phyloP scores from a whole-genome alignment of 2,888 invertebrate species.

The Seira ritae region DNA sequence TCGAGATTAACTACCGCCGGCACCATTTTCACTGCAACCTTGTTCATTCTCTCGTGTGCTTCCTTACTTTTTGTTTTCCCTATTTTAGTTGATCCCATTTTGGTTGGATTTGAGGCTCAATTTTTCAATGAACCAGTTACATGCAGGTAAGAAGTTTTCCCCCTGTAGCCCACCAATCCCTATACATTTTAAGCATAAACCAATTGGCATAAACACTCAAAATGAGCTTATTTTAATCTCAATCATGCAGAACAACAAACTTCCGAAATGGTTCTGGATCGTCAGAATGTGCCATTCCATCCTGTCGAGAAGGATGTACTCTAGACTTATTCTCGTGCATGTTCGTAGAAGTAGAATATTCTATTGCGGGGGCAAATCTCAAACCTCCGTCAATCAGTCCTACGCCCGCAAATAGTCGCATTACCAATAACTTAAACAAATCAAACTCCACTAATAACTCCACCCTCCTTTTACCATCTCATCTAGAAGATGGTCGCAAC shows the following conservation, averaged over 20 bases:
- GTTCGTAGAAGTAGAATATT: conserved; percentile 82
- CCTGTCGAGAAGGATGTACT: conserved; percentile 88
- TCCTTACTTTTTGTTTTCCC: conserved; percentile 85
- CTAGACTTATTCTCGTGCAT: conserved; percentile 85
- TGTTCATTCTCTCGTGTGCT: conserved; percentile 84
- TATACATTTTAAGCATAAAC: background rate
- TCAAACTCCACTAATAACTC: conserved; percentile 1
- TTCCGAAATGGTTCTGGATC: conserved; percentile 78
- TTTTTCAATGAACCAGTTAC: conserved; percentile 65
- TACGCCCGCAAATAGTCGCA: background rate
- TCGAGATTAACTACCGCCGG: conserved; percentile 84
- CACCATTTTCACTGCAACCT: conserved; percentile 83
- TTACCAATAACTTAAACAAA: background rate
- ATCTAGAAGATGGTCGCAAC: background rate
- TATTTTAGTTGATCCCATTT: conserved; percentile 81
- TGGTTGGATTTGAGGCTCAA: conserved; percentile 70
- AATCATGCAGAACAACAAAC: conserved; percentile 63
- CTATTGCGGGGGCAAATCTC: conserved; percentile 4
- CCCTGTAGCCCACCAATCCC: background rate
- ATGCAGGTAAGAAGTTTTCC: conserved; percentile 65
- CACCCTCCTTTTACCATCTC: background rate
- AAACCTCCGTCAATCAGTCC: background rate
- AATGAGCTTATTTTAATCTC: background rate
- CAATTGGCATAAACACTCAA: background rate
- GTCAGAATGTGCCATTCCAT: conserved; percentile 88